Evolutionary conservation across 64 coral and sea anemone genomes (phyloP), one percentile per base, ranked within the genome.

Genomic region (Acropora tenuis): DNA sequence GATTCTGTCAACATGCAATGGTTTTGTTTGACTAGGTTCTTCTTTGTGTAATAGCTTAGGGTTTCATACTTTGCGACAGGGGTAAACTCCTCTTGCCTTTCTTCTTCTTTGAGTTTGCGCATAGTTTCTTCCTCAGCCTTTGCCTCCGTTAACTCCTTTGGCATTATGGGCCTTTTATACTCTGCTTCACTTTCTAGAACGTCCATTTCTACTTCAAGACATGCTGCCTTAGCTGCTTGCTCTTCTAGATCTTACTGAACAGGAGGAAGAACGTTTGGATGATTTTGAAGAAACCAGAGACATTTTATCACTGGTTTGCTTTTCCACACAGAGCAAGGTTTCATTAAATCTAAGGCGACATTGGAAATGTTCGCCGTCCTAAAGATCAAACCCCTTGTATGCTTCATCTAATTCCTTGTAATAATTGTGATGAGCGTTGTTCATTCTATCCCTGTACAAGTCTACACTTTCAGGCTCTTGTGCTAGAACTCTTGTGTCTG

Each of bases 191-290:
- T 83, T 57, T 91, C 48, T 41, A 91, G 69, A 60, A 83, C 76
- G 13, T 83, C 79, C 78, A 91, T 91, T 83, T 91, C 89, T 13
- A 91, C 79, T 83, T 83, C 47, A 84, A 91, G 89, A 74, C 65
- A 40, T 3, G 72, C 89, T 73, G 89, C 80, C 47, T 50, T 83
- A 57, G 89, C 78, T 17, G 79, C 89, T 83, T 49, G 78, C 89
- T 73, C 79, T 82, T 44, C 52, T 82, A 55, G 89, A 91, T 49
- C 89, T 69, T 59, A 91, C 79, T 47, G 78, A 91, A 42, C 43
- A 75, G 67, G 50, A 66, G 42, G 74, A 88, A 43, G 69, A 75
- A 55, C 87, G 69, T 11, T 50, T n/a, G 17, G 87, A 77, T 78
- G 53, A 75, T 78, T 20, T 63, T 78, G 75, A 79, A 52, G 57